These are phyloP conservation scores for Gallinago solitaria DNA, from an alignment of 2,797 vertebrate genomes.

Conservation along the genomic window DNA sequence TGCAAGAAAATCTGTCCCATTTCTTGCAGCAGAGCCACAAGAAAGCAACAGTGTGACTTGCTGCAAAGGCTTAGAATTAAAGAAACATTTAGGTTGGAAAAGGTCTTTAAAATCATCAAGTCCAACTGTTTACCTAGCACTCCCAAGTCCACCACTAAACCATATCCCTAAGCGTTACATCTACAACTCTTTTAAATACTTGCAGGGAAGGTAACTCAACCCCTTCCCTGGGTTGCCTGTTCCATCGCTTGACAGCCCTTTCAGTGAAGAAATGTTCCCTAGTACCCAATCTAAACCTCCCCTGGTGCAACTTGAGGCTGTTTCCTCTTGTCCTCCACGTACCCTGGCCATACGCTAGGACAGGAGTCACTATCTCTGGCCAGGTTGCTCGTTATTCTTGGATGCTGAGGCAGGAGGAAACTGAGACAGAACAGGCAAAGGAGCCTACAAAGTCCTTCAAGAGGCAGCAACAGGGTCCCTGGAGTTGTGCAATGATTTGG, in stretches of 20 bases:
- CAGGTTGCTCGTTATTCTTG: not conserved
- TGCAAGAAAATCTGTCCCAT: not conserved
- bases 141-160: not conserved
- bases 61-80: not conserved
- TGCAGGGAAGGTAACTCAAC: not conserved
- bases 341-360: accelerated
- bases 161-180: not conserved
- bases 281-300: not conserved
- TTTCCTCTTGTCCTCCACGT: not conserved
- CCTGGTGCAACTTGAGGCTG: not conserved
- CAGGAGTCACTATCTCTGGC: not conserved
- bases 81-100: not conserved
- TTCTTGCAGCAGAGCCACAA: not conserved
- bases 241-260: not conserved
- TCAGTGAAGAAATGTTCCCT: not conserved
- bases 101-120: not conserved
- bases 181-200: not conserved
- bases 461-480: not conserved
- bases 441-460: not conserved
- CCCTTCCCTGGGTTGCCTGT: not conserved
- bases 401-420: not conserved
- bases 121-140: not conserved
- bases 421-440: not conserved
- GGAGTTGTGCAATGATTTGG: not conserved
- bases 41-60: not conserved